These are phyloP conservation scores for Barypeithes pellucidus DNA, from an alignment of 2,888 invertebrate genomes.

Conservation along the genomic window DNA sequence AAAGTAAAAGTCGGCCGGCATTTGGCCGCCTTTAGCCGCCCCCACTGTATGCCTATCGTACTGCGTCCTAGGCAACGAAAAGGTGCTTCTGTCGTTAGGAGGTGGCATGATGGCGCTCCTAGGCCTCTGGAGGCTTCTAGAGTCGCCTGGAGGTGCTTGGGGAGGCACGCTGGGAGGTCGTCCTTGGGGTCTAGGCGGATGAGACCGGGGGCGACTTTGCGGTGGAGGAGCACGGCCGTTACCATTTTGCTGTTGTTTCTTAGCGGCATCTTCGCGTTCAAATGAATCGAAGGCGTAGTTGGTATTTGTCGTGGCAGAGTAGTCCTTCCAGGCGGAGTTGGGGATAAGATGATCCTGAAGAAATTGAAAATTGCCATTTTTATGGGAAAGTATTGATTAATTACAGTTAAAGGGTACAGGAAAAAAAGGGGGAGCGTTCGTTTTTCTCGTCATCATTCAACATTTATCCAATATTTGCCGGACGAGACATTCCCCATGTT, in stretches of 20 bases:
- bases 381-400: no score
- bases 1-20: constrained; percentile 94
- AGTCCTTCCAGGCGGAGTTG: constrained; percentile 92
- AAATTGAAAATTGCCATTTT: constrained; percentile 7
- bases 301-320: constrained; percentile 88
- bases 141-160: constrained; percentile 72
- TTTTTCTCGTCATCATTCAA: no score
- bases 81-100: constrained; percentile 77
- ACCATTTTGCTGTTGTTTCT: constrained; percentile 56
- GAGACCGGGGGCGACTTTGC: constrained; percentile 45
- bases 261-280: constrained; percentile 78
- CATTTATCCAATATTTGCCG: no score
- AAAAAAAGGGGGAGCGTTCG: no score
- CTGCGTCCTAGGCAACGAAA: constrained; percentile 83
- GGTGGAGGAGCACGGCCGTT: constrained; percentile 40
- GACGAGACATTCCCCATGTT: no score
- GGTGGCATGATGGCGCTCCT: constrained; percentile 61
- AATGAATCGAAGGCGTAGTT: constrained; percentile 94
- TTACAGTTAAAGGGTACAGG: no score
- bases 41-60: constrained; percentile 67
- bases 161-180: constrained; percentile 64
- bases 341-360: constrained; percentile 85
- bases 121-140: constrained; percentile 77
- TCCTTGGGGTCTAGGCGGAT: constrained; percentile 63
- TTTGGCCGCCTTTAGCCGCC: constrained; percentile 65